Percentiles rank a stretch among this genome's conserved stretches.
Evolutionary conservation across 2,797 vertebrate species (phyloP).

Genomic region (Catamblyrhynchus diadema): DNA sequence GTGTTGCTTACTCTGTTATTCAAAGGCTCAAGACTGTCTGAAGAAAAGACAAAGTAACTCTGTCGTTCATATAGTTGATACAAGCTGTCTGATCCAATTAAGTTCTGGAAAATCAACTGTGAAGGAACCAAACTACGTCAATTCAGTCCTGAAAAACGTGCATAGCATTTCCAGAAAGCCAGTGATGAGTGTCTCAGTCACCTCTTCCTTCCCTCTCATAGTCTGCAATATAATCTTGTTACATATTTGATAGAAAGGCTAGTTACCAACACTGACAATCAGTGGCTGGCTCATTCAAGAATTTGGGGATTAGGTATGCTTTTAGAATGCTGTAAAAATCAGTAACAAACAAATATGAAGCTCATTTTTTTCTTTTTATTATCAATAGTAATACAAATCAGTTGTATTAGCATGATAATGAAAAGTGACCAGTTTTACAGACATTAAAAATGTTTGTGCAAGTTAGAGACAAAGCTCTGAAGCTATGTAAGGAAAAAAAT

Average conservation of each 20-base stretch:
- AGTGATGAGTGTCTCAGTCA: neutral
- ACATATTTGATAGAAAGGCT: neutral
- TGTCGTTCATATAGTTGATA: neutral
- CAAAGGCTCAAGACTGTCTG: neutral
- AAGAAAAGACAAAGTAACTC: neutral
- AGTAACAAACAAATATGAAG: neutral
- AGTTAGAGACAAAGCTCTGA: constrained; percentile 52
- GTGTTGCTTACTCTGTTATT: neutral
- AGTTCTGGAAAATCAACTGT: neutral
- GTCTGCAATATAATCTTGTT: neutral
- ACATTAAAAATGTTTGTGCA: constrained; percentile 46
- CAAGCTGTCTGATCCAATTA: neutral
- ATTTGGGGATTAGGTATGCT: neutral
- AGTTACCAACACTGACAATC: neutral
- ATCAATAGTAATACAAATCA: constrained; percentile 66
- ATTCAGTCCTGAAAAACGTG: neutral
- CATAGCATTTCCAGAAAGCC: neutral
- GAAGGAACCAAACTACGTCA: neutral
- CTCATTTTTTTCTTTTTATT: constrained; percentile 62
- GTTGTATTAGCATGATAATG: constrained; percentile 66
- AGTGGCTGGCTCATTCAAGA: neutral
- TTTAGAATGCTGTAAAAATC: neutral
- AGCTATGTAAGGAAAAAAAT: neutral
- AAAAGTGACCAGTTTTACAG: constrained; percentile 44
- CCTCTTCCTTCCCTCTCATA: neutral